Conservation (phyloP, 1,140 invertebrate species). For the Nasonia vitripennis region DNA sequence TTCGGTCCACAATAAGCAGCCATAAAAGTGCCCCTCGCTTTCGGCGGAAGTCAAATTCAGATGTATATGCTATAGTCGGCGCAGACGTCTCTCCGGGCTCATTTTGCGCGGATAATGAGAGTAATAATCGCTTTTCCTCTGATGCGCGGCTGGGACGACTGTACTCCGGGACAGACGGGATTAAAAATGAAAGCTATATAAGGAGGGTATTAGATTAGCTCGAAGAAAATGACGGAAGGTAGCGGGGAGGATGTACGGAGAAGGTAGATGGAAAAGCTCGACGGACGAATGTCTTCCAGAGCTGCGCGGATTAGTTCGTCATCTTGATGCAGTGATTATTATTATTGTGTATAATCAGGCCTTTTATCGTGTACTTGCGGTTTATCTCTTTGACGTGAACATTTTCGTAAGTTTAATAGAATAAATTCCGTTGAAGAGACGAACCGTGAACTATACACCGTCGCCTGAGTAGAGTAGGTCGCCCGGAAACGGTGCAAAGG, state of each 20-base stretch:
- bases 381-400: too few species aligned
- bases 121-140: slow-evolving; percentile 16
- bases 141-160: not conserved
- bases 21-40: slow-evolving; percentile 18
- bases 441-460: too few species aligned
- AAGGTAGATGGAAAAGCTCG: not conserved
- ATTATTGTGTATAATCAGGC: too few species aligned
- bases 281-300: too few species aligned
- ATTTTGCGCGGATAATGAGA: slow-evolving; percentile 31
- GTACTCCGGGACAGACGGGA: not conserved
- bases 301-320: too few species aligned
- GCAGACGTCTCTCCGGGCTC: not conserved
- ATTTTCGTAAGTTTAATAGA: too few species aligned
- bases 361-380: too few species aligned
- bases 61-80: not conserved
- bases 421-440: too few species aligned
- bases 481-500: too few species aligned
- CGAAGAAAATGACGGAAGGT: not conserved
- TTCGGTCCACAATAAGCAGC: slow-evolving; percentile 25
- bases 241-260: not conserved
- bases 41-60: slow-evolving; percentile 2
- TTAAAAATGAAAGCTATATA: slow-evolving; percentile 2
- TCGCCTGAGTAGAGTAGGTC: too few species aligned
- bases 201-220: not conserved
- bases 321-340: too few species aligned